These are phyloP conservation scores for Chromobotia macracanthus DNA, from an alignment of 2,797 vertebrate genomes.

Conservation along the genomic window DNA sequence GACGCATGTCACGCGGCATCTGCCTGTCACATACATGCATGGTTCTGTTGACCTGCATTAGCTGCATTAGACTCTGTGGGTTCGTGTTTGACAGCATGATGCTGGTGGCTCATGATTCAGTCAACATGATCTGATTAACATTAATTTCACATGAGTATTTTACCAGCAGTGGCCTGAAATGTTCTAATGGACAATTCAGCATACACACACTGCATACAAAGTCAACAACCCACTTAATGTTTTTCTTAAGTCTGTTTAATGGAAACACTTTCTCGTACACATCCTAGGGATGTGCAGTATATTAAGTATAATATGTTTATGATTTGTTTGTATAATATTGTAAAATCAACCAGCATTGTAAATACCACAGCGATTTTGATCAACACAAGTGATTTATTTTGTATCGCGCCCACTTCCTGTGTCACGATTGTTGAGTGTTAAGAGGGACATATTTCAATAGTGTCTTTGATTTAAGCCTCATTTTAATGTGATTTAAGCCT, in stretches of 20 bases:
- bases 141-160: slow-evolving; percentile 19
- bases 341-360: neutral
- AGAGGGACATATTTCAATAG: neutral
- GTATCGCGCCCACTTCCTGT: no score
- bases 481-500: neutral
- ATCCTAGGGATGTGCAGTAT: neutral
- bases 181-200: no score
- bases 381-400: no score
- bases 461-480: no score
- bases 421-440: neutral
- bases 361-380: neutral
- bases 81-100: neutral
- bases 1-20: slow-evolving; percentile 21
- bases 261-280: neutral
- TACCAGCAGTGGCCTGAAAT: slow-evolving; percentile 2
- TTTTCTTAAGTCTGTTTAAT: neutral
- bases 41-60: no score
- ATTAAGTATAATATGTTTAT: neutral
- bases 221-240: neutral
- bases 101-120: no score
- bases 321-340: neutral
- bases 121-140: slow-evolving; percentile 28
- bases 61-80: no score
- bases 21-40: slow-evolving; percentile 6
- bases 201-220: neutral